Evolutionary conservation across 2,888 invertebrate genomes (phyloP), one percentile per base, ranked within the genome.

Genomic region (Tiliacea aurago): DNA sequence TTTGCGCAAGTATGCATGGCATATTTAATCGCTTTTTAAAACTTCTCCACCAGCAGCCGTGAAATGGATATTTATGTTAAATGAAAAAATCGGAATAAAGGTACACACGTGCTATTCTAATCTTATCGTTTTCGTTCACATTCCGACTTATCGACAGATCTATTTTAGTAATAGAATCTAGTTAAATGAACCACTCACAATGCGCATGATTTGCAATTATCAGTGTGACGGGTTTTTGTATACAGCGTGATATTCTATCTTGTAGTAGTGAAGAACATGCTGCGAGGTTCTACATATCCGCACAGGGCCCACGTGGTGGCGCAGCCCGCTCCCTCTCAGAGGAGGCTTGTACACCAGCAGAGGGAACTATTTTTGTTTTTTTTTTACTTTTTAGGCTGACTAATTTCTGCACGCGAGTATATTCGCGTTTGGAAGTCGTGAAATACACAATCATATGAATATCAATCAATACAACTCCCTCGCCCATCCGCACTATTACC

Each of bases 101-200:
- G 37, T 4, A 51, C 4, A 11, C n/a, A n/a, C 43, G 9, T 23
- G 4, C 23, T 76, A 37, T 13, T n/a, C 13, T 66, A 58, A 74
- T 76, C 74, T 59, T 58, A 76, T 76, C 58, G 0, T 37, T 51
- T 58, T 43, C 0, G 23, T 43, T 76, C 43, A 59, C 20, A 45
- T 66, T 51, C 43, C 20, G 43, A 49, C 23, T 18, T 66, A 58
- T 65, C 33, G 15, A 10, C 23, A 49, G 2, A 65, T 69, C 23
- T 20, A 47, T 55, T 47, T 72, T 18, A 43, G 18, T 33, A 0
- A 55, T 28, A 62, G 18, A 33, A 49, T 65, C 23, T 66, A 51
- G 23, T 45, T 58, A 49, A 74, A 58, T 45, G 41, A 66, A 76
- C 15, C 58, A 66, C 23, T 45, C 37, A 45, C 23, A 45, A 51